Conservation (phyloP, 1,140 invertebrate species). For the Drosophila pectinifera region DNA sequence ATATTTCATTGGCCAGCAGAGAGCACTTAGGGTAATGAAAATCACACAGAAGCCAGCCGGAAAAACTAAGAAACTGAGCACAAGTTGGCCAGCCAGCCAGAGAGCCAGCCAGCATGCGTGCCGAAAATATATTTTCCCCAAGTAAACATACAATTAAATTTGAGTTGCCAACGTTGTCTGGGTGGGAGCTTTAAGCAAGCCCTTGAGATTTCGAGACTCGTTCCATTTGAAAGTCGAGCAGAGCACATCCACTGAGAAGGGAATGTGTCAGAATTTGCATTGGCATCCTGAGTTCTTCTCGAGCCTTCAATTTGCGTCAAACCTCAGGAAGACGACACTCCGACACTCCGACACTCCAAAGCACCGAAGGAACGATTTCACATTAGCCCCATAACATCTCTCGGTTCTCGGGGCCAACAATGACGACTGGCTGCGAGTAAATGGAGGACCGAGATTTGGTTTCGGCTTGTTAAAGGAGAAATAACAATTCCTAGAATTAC, state of each 20-base stretch:
- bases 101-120: slow-evolving; percentile 11
- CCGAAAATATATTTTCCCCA: slow-evolving; percentile 19
- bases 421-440: slow-evolving; percentile 27
- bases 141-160: slow-evolving; percentile 36
- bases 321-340: slow-evolving; percentile 51
- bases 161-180: slow-evolving; percentile 1
- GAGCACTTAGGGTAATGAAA: slow-evolving; percentile 45
- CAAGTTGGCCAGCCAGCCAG: slow-evolving; percentile 6
- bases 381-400: slow-evolving; percentile 76
- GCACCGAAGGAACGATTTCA: slow-evolving; percentile 38
- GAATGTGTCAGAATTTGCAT: slow-evolving; percentile 34
- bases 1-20: slow-evolving; percentile 31
- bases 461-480: slow-evolving; percentile 77
- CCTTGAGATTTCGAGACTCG: slow-evolving; percentile 22
- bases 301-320: slow-evolving; percentile 68
- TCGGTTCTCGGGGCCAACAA: slow-evolving; percentile 32
- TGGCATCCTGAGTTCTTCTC: slow-evolving; percentile 28
- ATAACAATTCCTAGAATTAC: slow-evolving; percentile 80
- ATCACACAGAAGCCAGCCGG: slow-evolving; percentile 23
- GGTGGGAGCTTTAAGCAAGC: slow-evolving; percentile 16
- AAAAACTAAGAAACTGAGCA: slow-evolving; percentile 16
- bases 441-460: slow-evolving; percentile 58
- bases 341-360: background rate
- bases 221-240: slow-evolving; percentile 37
- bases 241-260: slow-evolving; percentile 1